Evolutionary conservation across 2,797 vertebrate species (phyloP), one percentile per base, ranked within the genome.

Genomic region (Crax fasciolata): DNA sequence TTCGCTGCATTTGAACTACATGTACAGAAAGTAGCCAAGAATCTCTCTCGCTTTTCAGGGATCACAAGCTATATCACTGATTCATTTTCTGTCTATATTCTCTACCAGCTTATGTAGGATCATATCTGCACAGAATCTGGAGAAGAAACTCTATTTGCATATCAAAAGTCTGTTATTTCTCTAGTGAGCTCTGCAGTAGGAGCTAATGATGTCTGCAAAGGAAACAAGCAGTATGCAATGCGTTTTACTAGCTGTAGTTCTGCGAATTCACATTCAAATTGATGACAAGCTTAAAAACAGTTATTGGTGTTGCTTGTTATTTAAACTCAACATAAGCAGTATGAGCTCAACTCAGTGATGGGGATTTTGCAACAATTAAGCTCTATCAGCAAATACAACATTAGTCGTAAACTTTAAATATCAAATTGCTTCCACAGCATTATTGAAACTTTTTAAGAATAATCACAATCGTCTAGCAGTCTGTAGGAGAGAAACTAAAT

Each of bases 391-490:
- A 77, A 59, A 52, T 63, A 91, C 88, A 92, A 4, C n/a, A 87
- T 79, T 83, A 90, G 77, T 94, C 61, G 63, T 76, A 92, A 65
- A 30, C 25, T 92, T 58, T 66, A 97, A 93, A 86, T 76, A 96
- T 52, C 16, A 89, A 68, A 91, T 66, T 1, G 67, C 85, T 97
- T 87, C 71, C 74, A 80, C 20, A 83, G 35, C 43, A 66, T 91
- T 95, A 94, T 90, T 46, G 35, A 68, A 57, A 93, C 10, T 20
- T 76, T 87, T 91, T 59, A 62, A n/a, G 25, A 55, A 74, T 88
- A 95, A 87, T 61, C 63, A 74, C 46, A 80, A 59, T 32, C 63
- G 21, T 30, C 65, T 79, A 86, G 39, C 30, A 84, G n/a, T 10
- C 52, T 59, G 41, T 25, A 80, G 77, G 21, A 84, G 48, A 27